Evolutionary conservation across 2,797 vertebrate species (phyloP).

Genomic region (Crypturellus tataupa): DNA sequence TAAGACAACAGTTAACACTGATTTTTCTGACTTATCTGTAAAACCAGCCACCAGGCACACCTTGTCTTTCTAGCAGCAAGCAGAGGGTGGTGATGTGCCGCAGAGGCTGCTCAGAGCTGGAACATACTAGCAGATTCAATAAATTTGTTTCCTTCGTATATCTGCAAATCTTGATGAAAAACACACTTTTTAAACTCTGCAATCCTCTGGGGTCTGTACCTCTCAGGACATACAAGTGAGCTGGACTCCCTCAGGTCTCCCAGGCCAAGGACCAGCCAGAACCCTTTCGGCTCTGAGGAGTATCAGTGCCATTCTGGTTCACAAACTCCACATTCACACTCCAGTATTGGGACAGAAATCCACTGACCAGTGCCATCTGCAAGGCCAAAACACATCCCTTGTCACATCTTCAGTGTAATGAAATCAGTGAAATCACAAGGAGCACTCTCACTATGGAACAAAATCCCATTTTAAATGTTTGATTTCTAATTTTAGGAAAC

Average conservation of each 20-base stretch:
- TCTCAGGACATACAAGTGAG: not conserved
- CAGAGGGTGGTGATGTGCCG: not conserved
- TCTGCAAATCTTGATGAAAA: not conserved
- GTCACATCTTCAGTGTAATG: not conserved
- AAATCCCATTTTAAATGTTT: not conserved
- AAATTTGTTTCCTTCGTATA: not conserved
- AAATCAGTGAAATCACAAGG: not conserved
- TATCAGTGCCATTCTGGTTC: not conserved
- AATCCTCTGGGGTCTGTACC: not conserved
- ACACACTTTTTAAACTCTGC: not conserved
- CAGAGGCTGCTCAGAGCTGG: not conserved
- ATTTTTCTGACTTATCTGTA: not conserved
- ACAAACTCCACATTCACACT: not conserved
- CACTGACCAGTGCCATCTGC: not conserved
- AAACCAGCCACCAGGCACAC: not conserved
- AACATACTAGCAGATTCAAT: not conserved
- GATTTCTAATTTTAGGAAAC: not conserved
- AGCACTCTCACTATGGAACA: not conserved
- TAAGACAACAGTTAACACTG: not conserved
- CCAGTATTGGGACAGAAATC: not conserved
- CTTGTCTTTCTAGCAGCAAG: not conserved
- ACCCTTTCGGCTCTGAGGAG: not conserved
- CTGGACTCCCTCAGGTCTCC: not conserved
- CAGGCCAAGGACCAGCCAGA: not conserved
- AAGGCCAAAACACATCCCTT: not conserved